Base-by-base conservation (phyloP, 2,888 invertebrate genomes). In the Protophormia terraenovae region DNA sequence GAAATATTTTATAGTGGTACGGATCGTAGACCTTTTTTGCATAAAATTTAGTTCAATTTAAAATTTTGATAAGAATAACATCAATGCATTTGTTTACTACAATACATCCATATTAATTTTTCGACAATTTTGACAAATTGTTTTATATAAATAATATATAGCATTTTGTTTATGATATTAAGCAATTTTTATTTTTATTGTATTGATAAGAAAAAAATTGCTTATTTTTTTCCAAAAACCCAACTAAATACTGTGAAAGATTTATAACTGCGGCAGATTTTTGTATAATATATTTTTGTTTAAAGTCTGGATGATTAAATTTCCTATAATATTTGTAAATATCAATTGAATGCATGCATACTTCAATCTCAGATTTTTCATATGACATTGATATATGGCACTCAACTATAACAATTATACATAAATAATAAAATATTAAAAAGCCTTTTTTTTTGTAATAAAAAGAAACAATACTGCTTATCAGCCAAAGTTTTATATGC, bases 371-470 rank as follows among this genome's bases (percentile, higher is more conserved):
- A 55, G 32, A 64, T 50, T 53, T 79, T 53, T 62, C 41, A 53
- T 22, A 41, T 38, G 55, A 24, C 71, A 79, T 64, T 79, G 29
- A 72, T 69, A 35, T 77, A 24, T 45, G 71, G 8, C 53, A 72
- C 62, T 72, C 62, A 71, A 79, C 71, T 72, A 72, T 32, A 53
- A 12, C 10, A 32, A 66, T 19, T 50, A 24, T 29, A 41, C 12
- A 53, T 24, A 35, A 22, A 38, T 50, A 22, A 27, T 3, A 71
- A 53, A 45, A 24, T 10, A 77, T 10, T 16, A 64, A 35, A 53
- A 76, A 66, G 64, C 64, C 76, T 41, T 53, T 32, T 24, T 12
- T 53, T 14, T 27, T 45, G n/a, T n/a, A n/a, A n/a, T n/a, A 24
- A 64, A 72, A 55, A 32, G 6, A 55, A 38, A 45, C 41, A 12